Evolutionary conservation across 2,797 vertebrate genomes (phyloP), one percentile per base, ranked within the genome.

Genomic region (Coreius guichenoti): DNA sequence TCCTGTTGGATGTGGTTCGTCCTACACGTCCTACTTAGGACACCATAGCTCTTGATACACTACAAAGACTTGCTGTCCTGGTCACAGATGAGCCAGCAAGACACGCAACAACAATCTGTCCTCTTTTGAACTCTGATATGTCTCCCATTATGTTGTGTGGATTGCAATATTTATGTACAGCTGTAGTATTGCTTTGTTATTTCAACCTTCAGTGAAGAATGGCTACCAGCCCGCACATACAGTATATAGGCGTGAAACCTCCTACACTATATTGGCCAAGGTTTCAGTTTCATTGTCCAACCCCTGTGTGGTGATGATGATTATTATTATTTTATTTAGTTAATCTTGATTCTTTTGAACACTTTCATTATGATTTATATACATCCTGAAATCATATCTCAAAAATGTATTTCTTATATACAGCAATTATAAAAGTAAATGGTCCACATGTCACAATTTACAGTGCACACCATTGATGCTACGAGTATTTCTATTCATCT

Each of bases 401-500:
- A 0, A 36, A 67, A 58, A 76, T 45, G 0, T 9, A 69, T 76
- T 67, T 65, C 26, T 47, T 69, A 33, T 75, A 75, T 43, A n/a
- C 67, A 82, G 78, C 29, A 82, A 72, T 82, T 82, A 33, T 47
- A 70, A 79, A 68, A 73, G 21, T 63, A 63, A 65, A 63, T 36
- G 54, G 29, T 45, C 81, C 81, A 80, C 77, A 67, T 90, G 94
- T 91, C 88, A 91, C 89, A 86, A 88, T 85, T 86, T 81, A 87
- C 85, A 89, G 89, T 90, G 89, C 92, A 93, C 93, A 93, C 92
- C 93, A 90, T 89, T 91, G 93, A 93, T 92, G 91, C 90, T 83
- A 88, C 88, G 92, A 89, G 91, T 91, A 93, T 75, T 94, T 93
- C 91, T 90, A 92, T 93, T 94, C 91, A 93, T 94, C 90, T 89